Evolutionary conservation across 2,888 invertebrate genomes (phyloP), one percentile per base, ranked within the genome.

Genomic region (Heliconius cydno): DNA sequence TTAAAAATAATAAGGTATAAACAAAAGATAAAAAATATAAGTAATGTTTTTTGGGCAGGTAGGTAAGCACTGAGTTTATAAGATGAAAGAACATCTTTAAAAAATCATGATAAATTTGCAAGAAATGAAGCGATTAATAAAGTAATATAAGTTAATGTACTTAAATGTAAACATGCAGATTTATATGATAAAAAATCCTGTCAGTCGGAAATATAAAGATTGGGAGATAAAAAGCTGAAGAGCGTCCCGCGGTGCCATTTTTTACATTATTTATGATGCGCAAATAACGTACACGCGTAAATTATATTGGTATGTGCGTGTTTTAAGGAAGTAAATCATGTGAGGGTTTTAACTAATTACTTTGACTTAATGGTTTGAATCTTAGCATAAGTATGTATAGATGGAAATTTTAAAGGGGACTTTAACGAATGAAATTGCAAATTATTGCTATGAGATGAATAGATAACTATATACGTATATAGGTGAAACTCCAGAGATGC

Each of bases 191-290:
- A 83, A 83, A 82, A 83, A 83, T 83, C 83, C 81, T 80, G 79
- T 71, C 74, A 77, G 84, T 81, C 79, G 80, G 79, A 82, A 74
- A 76, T 81, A 82, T 82, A 82, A 82, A 83, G 82, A 82, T 81
- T 77, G 82, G 80, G 71, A 82, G 84, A 83, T 84, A 83, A 84
- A 82, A 83, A 83, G 82, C 82, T 83, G 81, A 78, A 83, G 82
- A 77, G 74, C 76, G 72, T 77, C 78, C 79, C 76, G 80, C 75
- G 75, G 77, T 79, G 85, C 82, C 83, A 83, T 83, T 83, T 85
- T 83, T 81, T 79, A 77, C 79, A 85, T 85, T 84, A 87, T 87
- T 87, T 86, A 87, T 82, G 85, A 84, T 73, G 82, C 82, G 78
- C 82, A 84, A 84, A 86, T 86, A 86, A 83, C 82, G 82, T 80